A percentile compares a stretch with the other conserved stretches of the same genome.
Evolutionary conservation across 2,888 invertebrate species (phyloP).

Genomic region (Antheraea yamamai): DNA sequence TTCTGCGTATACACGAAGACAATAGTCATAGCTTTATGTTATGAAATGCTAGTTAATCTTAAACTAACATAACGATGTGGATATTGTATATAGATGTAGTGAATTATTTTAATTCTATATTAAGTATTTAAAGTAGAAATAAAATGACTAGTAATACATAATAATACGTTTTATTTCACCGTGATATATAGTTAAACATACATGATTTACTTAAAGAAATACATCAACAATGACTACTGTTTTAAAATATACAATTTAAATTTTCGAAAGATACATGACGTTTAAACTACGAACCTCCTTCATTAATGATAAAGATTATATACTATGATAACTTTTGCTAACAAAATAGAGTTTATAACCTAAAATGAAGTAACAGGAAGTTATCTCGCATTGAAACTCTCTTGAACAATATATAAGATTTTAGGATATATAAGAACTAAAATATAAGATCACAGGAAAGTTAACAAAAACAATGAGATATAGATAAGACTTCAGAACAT

Average conservation of each 20-base stretch:
- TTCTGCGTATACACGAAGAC: too few relatives aligned
- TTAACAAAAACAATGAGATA: too few relatives aligned
- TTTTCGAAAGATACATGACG: not conserved
- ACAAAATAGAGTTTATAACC: not conserved
- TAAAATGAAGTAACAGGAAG: not conserved
- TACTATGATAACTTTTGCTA: not conserved
- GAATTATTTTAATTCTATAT: not conserved
- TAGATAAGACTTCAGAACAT: not conserved
- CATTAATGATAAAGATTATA: not conserved
- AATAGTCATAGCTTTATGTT: too few relatives aligned
- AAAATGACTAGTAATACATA: not conserved
- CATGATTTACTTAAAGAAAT: not conserved
- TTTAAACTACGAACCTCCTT: not conserved
- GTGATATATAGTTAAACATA: not conserved
- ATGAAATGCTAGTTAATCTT: not conserved
- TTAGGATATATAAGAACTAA: too few relatives aligned
- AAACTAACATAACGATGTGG: constrained; percentile 9
- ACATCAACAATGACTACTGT: not conserved
- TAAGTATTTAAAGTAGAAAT: not conserved
- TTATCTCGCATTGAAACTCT: not conserved
- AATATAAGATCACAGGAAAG: too few relatives aligned
- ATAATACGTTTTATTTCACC: constrained; percentile 1
- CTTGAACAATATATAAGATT: not conserved
- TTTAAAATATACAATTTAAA: not conserved
- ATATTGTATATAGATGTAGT: constrained; percentile 6